Evolutionary conservation across 2,113 vertebrate genomes (phyloP).

Genomic region (Cephalophus harveyi): DNA sequence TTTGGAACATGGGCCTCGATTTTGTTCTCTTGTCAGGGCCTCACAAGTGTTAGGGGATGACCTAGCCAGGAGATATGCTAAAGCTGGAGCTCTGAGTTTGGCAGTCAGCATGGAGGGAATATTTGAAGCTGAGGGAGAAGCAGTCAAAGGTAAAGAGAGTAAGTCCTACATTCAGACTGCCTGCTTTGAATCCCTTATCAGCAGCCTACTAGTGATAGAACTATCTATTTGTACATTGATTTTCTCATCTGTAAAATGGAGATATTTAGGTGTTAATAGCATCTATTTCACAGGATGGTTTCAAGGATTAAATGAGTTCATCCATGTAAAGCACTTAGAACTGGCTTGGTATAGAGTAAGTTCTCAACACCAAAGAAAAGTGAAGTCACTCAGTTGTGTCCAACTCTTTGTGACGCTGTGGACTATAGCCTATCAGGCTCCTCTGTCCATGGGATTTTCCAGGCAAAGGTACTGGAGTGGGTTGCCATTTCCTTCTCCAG

Average conservation of each 20-base stretch:
- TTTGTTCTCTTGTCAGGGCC: not conserved
- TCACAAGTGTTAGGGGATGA: not conserved
- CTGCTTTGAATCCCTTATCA: not conserved
- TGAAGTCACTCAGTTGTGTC: not conserved
- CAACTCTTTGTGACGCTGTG: not conserved
- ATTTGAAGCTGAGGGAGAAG: not conserved
- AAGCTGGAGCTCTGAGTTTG: not conserved
- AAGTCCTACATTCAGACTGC: not conserved
- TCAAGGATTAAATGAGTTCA: not conserved
- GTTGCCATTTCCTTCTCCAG: not conserved
- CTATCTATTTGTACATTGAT: not conserved
- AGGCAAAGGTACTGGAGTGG: not conserved
- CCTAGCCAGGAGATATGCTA: not conserved
- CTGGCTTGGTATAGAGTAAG: not conserved
- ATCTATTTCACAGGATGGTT: not conserved
- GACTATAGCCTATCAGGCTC: not conserved
- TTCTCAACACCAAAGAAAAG: not conserved
- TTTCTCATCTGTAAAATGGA: not conserved
- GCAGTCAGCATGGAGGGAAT: not conserved
- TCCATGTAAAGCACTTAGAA: not conserved
- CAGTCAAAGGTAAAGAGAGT: not conserved
- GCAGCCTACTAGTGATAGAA: not conserved
- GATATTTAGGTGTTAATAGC: not conserved
- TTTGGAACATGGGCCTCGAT: not conserved
- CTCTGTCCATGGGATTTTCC: not conserved